Base-by-base conservation (phyloP, 2,888 invertebrate species). In the Hedya salicella region DNA sequence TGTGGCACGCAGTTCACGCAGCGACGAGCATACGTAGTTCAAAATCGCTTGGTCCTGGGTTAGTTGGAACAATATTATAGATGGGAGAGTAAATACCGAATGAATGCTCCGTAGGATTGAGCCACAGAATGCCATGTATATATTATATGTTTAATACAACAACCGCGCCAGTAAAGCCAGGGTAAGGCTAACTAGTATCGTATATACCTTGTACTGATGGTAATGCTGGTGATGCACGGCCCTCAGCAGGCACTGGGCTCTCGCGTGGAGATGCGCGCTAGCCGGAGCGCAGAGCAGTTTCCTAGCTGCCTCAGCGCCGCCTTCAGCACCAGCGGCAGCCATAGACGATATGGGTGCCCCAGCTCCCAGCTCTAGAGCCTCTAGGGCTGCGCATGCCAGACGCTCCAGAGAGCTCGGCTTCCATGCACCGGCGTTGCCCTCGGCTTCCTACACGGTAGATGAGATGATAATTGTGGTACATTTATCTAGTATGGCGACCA, bases 41-140 rank as follows among this genome's bases (percentile, higher is more conserved):
- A 98, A 87, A 49, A 98, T 94, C 1, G 97, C 96, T 82, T 97
- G 96, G 85, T 98, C 97, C 95, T 96, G 70, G 68, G 21, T 17
- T 17, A 3, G 8, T 17, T 60, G 25, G 6, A n/a, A n/a, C n/a
- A n/a, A n/a, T n/a, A n/a, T n/a, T n/a, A n/a, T n/a, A n/a, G n/a
- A n/a, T n/a, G n/a, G n/a, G n/a, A n/a, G n/a, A n/a, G n/a, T n/a
- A n/a, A n/a, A n/a, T n/a, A n/a, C n/a, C n/a, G n/a, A n/a, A n/a
- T n/a, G n/a, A n/a, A n/a, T n/a, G n/a, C n/a, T n/a, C n/a, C n/a
- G n/a, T n/a, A n/a, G n/a, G n/a, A n/a, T n/a, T n/a, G n/a, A n/a
- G n/a, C n/a, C n/a, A n/a, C n/a, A n/a, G n/a, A n/a, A n/a, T n/a
- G n/a, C n/a, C n/a, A n/a, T n/a, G n/a, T n/a, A n/a, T n/a, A n/a